phyloP scores from a whole-genome alignment of 2,113 vertebrate species.

The Seriola quinqueradiata region DNA sequence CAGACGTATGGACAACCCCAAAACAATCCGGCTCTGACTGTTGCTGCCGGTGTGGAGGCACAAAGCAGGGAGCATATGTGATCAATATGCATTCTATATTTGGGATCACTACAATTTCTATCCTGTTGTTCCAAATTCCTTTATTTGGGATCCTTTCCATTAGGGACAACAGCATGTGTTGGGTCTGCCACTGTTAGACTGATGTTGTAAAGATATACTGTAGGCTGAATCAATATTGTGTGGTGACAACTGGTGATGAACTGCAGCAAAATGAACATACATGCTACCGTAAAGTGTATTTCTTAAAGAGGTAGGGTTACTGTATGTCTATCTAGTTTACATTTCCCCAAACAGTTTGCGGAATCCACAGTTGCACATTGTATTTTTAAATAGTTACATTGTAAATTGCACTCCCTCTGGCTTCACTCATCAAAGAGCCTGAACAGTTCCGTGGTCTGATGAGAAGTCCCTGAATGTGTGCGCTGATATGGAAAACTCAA shows the following conservation, averaged over 20 bases:
- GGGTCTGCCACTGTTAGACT: not conserved
- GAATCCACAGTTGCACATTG: not conserved
- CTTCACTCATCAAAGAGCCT: constrained; percentile 28
- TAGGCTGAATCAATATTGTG: not conserved
- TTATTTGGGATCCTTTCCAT: not conserved
- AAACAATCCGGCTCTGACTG: too few relatives aligned
- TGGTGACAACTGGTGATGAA: not conserved
- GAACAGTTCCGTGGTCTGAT: constrained; percentile 14
- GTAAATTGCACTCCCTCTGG: constrained; percentile 5
- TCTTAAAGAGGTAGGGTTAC: not conserved
- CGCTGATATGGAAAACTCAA: constrained; percentile 22
- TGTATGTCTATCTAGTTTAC: not conserved
- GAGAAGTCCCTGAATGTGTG: constrained; percentile 15
- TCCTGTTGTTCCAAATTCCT: not conserved
- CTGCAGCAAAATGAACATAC: not conserved
- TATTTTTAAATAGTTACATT: constrained; percentile 8
- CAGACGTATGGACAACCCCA: too few relatives aligned
- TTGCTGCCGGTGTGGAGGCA: too few relatives aligned
- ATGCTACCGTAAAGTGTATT: not conserved
- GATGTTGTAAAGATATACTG: not conserved
- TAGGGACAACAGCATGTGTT: not conserved
- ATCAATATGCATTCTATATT: not conserved
- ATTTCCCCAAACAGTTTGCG: not conserved
- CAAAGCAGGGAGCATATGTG: too few relatives aligned
- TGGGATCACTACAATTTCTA: not conserved